Base-by-base conservation (phyloP, 2,888 invertebrate genomes). In the Salticus scenicus region DNA sequence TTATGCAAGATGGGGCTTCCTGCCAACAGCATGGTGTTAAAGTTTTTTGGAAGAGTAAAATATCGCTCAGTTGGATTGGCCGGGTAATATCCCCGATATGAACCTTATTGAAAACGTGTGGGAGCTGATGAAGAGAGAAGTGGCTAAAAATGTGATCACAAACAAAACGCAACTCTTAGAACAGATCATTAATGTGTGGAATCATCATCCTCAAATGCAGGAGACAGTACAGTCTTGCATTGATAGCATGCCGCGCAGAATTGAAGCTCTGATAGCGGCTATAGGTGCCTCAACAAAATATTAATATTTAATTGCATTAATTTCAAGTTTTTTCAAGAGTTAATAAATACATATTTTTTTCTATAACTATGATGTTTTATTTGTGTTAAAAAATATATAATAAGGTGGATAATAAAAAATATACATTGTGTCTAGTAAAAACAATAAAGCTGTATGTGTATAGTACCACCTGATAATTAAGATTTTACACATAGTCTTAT, bases 131-230 rank as follows among this genome's bases (percentile, higher is more conserved):
- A 66, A 14, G 28, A 66, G 66, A 66, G 66, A 27, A 30, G 30
- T 66, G 27, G 66, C 66, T 30, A 66, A 66, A 66, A 27, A 66
- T 28, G 66, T 27, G 28, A 66, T 66, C 28, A 66, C 66, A 28
- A 66, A 27, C 27, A 30, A 66, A 17, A 27, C 28, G n/a, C n/a
- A 14, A 66, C 8, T 66, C 17, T 28, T 66, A 66, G 8, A 66
- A 66, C 8, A 27, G 28, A 27, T 66, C 30, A 66, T 24, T 28
- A 4, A 30, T 27, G 66, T 66, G 66, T 66, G 10, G 37, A 24
- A 57, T 20, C 57, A 57, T 24, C 57, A 57, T 20, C 24, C 57
- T 57, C 57, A n/a, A 24, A 57, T 24, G 24, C 57, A 24, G 24
- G 20, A 24, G n/a, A 57, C n/a, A 57, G n/a, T n/a, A 57, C n/a